These are phyloP conservation scores for Hyles vespertilio DNA, from an alignment of 1,140 invertebrate species.

Conservation along the genomic window DNA sequence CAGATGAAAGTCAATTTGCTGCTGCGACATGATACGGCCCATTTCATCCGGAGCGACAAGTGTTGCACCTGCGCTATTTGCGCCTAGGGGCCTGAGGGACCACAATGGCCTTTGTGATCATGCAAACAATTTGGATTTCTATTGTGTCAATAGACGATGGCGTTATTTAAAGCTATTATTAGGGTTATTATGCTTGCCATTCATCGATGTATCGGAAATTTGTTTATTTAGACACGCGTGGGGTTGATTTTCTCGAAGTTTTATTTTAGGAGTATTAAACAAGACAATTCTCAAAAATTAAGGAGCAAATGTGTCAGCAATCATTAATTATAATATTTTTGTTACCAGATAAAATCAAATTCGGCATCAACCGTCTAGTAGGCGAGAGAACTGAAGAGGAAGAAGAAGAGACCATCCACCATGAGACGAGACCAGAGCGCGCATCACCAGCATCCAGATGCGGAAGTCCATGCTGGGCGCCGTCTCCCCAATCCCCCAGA, in stretches of 20 bases:
- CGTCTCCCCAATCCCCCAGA: slow-evolving; percentile 72
- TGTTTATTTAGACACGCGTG: no score
- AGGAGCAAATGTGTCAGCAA: no score
- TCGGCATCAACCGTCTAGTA: slow-evolving; percentile 83
- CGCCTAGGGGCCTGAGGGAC: slow-evolving; percentile 14
- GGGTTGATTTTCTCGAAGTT: no score
- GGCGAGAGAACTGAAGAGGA: slow-evolving; percentile 78
- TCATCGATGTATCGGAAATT: no score
- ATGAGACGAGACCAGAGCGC: slow-evolving; percentile 62
- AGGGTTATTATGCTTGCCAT: no score
- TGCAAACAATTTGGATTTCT: no score
- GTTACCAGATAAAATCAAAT: slow-evolving; percentile 82
- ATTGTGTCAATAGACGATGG: no score
- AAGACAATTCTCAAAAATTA: no score
- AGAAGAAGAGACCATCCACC: slow-evolving; percentile 65
- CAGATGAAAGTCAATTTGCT: slow-evolving; percentile 76
- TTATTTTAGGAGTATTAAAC: no score
- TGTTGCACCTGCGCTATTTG: slow-evolving; percentile 67
- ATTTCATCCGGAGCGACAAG: slow-evolving; percentile 72
- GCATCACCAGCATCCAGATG: slow-evolving; percentile 69
- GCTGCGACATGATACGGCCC: slow-evolving; percentile 76
- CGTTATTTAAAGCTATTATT: no score
- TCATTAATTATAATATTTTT: slow-evolving; percentile 15
- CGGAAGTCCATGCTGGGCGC: slow-evolving; percentile 63
- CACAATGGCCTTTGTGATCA: no score